Evolutionary conservation across 2,113 vertebrate species (phyloP), one percentile per base, ranked within the genome.

Genomic region (Toxotes jaculatrix): DNA sequence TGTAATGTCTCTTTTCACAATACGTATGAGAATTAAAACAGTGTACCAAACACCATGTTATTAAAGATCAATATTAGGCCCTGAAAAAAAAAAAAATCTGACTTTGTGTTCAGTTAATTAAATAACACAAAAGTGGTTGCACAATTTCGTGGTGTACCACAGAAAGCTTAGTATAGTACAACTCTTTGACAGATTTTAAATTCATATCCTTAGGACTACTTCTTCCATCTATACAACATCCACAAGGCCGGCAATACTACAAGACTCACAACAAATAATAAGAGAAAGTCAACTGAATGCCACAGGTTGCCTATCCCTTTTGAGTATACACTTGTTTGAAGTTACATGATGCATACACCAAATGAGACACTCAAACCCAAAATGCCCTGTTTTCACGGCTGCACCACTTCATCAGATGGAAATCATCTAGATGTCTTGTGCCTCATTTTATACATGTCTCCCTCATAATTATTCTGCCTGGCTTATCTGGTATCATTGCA

Each of bases 381-480:
- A 4, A 38, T 9, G 13, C 53, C n/a, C 13, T 47, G 16, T 49
- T 59, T 69, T 59, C 59, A 63, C 16, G 12, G 43, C 67, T 38
- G 64, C 51, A 69, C 23, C 75, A 42, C 59, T 51, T 11, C 67
- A 57, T 87, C 72, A 76, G 71, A 62, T 66, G 17, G 71, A 75
- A 65, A 75, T 71, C 16, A 62, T 67, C 23, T 7, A 16, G 38
- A 42, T 62, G 47, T 56, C 34, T 40, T n/a, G 4, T 75, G 59
- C 38, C 73, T 43, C 16, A 62, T 40, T 51, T 65, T n/a, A n/a
- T 16, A 32, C 2, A 14, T 1, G 14, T 60, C 59, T 64, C 14
- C 38, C 21, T 69, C 57, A 14, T 40, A 65, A n/a, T 71, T 73
- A n/a, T n/a, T n/a, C 55, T 43, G 40, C 13, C 42, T 49, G 73